These are phyloP conservation scores for Poeciliopsis gracilis DNA, from an alignment of 2,797 vertebrate species.

Conservation along the genomic window DNA sequence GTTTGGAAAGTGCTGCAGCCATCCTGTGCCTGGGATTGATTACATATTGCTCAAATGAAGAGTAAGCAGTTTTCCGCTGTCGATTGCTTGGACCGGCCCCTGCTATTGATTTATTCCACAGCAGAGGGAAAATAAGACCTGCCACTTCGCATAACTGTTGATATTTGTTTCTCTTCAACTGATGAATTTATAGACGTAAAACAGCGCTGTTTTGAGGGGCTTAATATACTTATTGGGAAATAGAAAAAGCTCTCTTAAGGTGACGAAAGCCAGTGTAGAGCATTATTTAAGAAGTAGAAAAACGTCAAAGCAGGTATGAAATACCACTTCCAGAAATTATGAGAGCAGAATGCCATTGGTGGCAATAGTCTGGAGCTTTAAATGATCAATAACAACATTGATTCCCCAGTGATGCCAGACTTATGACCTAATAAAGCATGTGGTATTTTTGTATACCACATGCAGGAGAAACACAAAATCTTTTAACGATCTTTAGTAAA, in stretches of 20 bases:
- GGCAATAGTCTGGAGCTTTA: background rate
- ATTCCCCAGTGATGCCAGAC: background rate
- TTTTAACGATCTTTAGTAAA: background rate
- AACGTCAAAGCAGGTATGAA: constrained; percentile 35
- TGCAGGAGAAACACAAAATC: background rate
- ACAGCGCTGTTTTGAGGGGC: constrained; percentile 30
- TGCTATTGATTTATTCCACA: constrained; percentile 76
- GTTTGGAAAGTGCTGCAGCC: constrained; percentile 65
- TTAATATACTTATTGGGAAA: constrained; percentile 25
- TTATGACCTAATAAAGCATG: background rate
- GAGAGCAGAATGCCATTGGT: background rate
- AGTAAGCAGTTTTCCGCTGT: constrained; percentile 78
- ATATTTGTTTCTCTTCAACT: constrained; percentile 76
- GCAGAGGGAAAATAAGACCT: constrained; percentile 69
- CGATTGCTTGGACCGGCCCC: constrained; percentile 43
- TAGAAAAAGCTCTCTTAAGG: constrained; percentile 20
- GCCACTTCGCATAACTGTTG: constrained; percentile 71
- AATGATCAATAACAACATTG: background rate
- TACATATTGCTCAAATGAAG: constrained; percentile 76
- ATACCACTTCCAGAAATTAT: constrained; percentile 34
- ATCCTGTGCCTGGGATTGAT: constrained; percentile 75
- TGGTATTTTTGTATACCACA: background rate
- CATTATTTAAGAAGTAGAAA: constrained; percentile 36
- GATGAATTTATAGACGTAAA: constrained; percentile 60
- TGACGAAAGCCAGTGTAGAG: constrained; percentile 16